phyloP scores from a whole-genome alignment of 2,113 vertebrate genomes.

The Cepphus grylle region DNA sequence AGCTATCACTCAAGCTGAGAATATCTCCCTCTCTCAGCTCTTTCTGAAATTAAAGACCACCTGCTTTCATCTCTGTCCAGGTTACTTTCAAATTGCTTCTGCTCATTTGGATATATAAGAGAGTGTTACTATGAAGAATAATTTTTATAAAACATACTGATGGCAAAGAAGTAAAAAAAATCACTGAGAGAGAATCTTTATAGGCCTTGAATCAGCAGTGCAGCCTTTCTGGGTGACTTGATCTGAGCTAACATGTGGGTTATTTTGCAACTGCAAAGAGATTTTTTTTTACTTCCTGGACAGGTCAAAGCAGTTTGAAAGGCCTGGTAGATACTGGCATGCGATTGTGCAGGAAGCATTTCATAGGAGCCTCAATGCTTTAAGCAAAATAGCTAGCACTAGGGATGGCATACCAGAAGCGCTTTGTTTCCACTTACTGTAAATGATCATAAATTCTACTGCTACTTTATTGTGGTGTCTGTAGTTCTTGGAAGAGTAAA shows the following conservation, averaged over 20 bases:
- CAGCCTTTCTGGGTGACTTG: not conserved
- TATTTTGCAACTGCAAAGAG: not conserved
- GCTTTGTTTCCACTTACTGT: constrained; percentile 46
- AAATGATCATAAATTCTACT: constrained; percentile 55
- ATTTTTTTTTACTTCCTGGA: not conserved
- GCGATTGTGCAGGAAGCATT: not conserved
- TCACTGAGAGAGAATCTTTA: not conserved
- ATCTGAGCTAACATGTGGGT: not conserved
- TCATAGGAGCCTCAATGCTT: not conserved
- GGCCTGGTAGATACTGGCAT: not conserved
- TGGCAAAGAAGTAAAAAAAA: not conserved
- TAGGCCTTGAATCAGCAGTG: not conserved
- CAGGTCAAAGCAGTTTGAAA: not conserved
- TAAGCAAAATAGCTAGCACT: not conserved
- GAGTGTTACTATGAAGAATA: not conserved
- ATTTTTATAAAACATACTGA: not conserved
- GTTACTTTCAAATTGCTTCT: not conserved
- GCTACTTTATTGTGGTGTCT: constrained; percentile 52
- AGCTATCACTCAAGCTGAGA: not conserved
- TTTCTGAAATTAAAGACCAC: not conserved
- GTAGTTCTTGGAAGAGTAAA: constrained; percentile 44
- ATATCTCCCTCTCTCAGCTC: not conserved
- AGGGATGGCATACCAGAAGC: not conserved
- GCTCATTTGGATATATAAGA: not conserved
- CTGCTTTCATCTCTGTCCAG: not conserved